Conservation (phyloP, 2,888 invertebrate species). For the Hypselothyrea guttata region DNA sequence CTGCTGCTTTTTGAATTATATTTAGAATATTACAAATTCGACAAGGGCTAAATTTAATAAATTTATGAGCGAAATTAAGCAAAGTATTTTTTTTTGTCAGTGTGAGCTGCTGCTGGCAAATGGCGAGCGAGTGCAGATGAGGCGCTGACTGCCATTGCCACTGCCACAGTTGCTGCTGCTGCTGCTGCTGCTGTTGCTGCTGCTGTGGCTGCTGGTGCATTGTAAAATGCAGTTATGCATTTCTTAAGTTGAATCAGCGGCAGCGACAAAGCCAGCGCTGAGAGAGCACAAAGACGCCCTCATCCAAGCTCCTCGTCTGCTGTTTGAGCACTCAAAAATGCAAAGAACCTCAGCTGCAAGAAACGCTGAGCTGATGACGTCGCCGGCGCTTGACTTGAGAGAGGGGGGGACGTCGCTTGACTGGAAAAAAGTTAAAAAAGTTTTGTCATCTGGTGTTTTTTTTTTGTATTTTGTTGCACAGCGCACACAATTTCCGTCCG, state of each 20-base stretch:
- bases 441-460: no score
- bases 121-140: conserved; percentile 18
- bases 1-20: no score
- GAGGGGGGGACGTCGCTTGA: conserved; percentile 7
- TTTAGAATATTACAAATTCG: no score
- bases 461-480: conserved; percentile 35
- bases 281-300: conserved; percentile 35
- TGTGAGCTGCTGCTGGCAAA: conserved; percentile 6
- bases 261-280: conserved; percentile 62
- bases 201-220: conserved; percentile 36
- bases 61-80: no score
- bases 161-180: conserved; percentile 8
- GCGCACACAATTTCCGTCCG: conserved; percentile 67
- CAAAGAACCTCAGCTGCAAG: conserved; percentile 55
- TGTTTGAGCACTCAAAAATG: conserved; percentile 53
- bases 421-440: conserved; percentile 17
- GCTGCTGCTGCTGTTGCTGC: conserved; percentile 32
- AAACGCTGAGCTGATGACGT: conserved; percentile 52
- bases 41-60: no score
- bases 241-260: conserved; percentile 71
- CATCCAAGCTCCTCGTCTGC: neutral
- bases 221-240: conserved; percentile 72
- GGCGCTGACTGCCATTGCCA: conserved; percentile 12
- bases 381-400: conserved; percentile 31
- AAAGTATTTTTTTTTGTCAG: no score